These are phyloP conservation scores for Pyxicephalus adspersus DNA, from an alignment of 2,113 vertebrate genomes.

Conservation along the genomic window DNA sequence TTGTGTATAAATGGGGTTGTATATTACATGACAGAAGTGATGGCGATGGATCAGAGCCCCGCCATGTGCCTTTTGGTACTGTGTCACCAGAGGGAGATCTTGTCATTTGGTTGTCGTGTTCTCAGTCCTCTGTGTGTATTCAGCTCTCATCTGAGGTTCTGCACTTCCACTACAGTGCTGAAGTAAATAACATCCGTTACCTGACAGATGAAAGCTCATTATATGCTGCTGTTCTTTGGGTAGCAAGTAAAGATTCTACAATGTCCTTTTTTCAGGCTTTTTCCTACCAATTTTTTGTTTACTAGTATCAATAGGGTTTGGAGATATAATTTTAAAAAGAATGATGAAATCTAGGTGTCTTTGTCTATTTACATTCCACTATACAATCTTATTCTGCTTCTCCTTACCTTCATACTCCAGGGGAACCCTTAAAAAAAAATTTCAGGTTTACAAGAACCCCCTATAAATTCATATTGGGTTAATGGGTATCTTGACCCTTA, in stretches of 20 bases:
- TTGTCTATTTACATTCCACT: too few species aligned
- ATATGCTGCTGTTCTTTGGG: conserved; percentile 36
- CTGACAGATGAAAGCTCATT: conserved; percentile 57
- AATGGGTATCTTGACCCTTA: too few species aligned
- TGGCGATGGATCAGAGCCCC: not conserved
- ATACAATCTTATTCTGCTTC: too few species aligned
- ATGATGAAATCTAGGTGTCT: too few species aligned
- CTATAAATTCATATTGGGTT: too few species aligned
- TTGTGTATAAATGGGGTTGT: too few species aligned
- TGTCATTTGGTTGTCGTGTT: conserved; percentile 39
- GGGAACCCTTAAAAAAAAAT: too few species aligned
- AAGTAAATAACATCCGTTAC: conserved; percentile 59
- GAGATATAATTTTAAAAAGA: too few species aligned
- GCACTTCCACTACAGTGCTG: conserved; percentile 39
- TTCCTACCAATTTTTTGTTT: conserved; percentile 22
- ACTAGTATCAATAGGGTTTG: not conserved
- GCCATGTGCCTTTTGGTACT: not conserved
- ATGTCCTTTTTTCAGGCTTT: conserved; percentile 10
- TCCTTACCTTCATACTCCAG: too few species aligned
- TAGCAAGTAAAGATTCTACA: conserved; percentile 52
- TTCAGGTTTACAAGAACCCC: too few species aligned
- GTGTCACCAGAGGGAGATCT: conserved; percentile 46
- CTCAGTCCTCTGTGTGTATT: conserved; percentile 40
- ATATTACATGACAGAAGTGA: too few species aligned
- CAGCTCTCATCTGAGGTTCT: conserved; percentile 53